Conservation (phyloP, 2,888 invertebrate genomes). For the Trichogramma dendrolimi region DNA sequence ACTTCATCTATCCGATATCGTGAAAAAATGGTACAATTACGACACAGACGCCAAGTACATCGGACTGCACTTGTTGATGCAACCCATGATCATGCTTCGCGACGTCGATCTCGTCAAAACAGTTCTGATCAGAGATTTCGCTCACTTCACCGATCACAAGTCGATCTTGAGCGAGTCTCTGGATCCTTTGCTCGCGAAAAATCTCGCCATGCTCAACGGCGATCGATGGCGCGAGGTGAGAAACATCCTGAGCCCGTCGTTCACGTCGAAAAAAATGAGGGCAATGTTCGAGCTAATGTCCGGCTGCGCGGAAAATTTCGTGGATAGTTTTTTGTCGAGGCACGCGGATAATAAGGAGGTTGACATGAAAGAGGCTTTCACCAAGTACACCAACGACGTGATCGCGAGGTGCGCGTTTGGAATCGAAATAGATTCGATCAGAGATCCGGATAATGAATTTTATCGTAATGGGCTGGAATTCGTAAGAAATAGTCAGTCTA, state of each 20-base stretch:
- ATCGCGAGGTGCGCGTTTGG: constrained; percentile 41
- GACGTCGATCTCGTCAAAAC: constrained; percentile 42
- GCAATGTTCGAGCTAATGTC: constrained; percentile 54
- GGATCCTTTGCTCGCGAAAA: constrained; percentile 34
- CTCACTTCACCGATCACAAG: constrained; percentile 40
- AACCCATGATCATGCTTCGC: constrained; percentile 36
- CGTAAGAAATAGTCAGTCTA: constrained; percentile 22
- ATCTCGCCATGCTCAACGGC: constrained; percentile 39
- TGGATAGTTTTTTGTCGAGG: constrained; percentile 23
- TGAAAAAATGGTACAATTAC: constrained; percentile 30
- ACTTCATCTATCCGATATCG: constrained; percentile 14
- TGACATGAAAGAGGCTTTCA: constrained; percentile 39
- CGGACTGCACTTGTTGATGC: constrained; percentile 38
- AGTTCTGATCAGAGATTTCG: constrained; percentile 40
- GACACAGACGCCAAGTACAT: constrained; percentile 34
- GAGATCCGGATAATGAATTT: constrained; percentile 38
- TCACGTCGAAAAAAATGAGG: constrained; percentile 58
- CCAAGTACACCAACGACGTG: constrained; percentile 36
- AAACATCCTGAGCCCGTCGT: constrained; percentile 55
- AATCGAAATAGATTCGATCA: constrained; percentile 36
- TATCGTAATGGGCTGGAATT: constrained; percentile 29
- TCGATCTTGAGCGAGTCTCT: constrained; percentile 28
- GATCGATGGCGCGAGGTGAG: constrained; percentile 56
- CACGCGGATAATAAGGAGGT: constrained; percentile 16
- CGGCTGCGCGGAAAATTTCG: constrained; percentile 41